These are phyloP conservation scores for Willowsia nigromaculata DNA, from an alignment of 2,888 invertebrate genomes.

Conservation along the genomic window DNA sequence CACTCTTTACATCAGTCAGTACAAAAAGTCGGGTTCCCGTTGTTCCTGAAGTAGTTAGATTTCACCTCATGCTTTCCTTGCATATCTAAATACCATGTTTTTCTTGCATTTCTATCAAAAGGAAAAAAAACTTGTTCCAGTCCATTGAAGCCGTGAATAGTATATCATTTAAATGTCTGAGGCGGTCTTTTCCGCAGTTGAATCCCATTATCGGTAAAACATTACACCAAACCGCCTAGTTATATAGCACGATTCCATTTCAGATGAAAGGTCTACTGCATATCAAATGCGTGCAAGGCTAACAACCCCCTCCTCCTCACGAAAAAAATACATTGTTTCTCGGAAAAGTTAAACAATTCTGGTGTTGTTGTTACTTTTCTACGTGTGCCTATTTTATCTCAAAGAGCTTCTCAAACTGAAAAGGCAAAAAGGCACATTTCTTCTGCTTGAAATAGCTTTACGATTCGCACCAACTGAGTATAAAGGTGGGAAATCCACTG, in stretches of 20 bases:
- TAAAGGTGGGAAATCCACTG: constrained; percentile 25
- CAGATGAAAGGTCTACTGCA: not conserved
- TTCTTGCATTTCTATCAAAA: not conserved
- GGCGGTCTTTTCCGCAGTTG: not conserved
- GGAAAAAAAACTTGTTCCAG: not conserved
- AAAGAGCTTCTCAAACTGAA: not conserved
- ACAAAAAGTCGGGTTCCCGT: constrained; percentile 18
- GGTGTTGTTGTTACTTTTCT: constrained; percentile 30
- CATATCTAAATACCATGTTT: constrained; percentile 22
- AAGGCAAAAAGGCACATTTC: not conserved
- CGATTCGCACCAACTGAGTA: constrained; percentile 24
- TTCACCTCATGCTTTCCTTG: not conserved
- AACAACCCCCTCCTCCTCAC: not conserved
- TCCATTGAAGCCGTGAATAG: constrained; percentile 10
- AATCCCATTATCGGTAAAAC: not conserved
- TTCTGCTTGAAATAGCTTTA: not conserved
- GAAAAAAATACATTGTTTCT: constrained; percentile 14
- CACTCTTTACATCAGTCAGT: constrained; percentile 1
- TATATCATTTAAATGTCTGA: constrained; percentile 11
- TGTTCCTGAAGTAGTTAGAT: not conserved
- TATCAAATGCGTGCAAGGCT: not conserved
- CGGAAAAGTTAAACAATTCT: not conserved
- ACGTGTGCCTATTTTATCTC: constrained; percentile 6
- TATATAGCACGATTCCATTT: too few relatives aligned
- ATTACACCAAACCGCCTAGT: not conserved